These are phyloP conservation scores for Yponomeuta cagnagella DNA, from an alignment of 2,888 invertebrate genomes.

Conservation along the genomic window DNA sequence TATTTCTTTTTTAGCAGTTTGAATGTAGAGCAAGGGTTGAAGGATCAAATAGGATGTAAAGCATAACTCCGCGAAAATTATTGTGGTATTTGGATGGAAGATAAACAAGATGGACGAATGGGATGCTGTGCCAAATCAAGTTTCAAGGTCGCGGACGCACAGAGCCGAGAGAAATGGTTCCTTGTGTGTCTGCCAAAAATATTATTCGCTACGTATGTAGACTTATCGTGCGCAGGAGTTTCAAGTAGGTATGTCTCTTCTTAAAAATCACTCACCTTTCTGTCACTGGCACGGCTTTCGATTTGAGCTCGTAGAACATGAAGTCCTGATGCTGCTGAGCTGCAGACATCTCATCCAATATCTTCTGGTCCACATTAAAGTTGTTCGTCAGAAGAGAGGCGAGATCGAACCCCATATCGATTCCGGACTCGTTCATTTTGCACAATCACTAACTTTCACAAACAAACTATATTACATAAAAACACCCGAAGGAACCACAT, in stretches of 20 bases:
- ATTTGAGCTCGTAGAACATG: slow-evolving; percentile 79
- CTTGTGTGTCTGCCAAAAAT: slow-evolving; percentile 61
- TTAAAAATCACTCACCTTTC: slow-evolving; percentile 67
- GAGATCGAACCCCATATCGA: slow-evolving; percentile 79
- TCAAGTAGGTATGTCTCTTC: slow-evolving; percentile 23
- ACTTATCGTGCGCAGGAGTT: slow-evolving; percentile 31
- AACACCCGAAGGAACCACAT: slow-evolving; percentile 43
- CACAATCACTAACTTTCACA: slow-evolving; percentile 61
- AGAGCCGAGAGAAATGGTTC: slow-evolving; percentile 65
- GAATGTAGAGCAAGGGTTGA: too few relatives aligned
- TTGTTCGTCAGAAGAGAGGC: slow-evolving; percentile 74
- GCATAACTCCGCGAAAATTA: not conserved
- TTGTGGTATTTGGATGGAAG: slow-evolving; percentile 23
- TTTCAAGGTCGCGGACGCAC: slow-evolving; percentile 61
- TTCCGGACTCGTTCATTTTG: slow-evolving; percentile 79
- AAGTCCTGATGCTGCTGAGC: slow-evolving; percentile 75
- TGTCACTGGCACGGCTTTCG: slow-evolving; percentile 74
- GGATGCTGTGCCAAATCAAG: slow-evolving; percentile 67
- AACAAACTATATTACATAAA: slow-evolving; percentile 33
- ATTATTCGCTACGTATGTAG: slow-evolving; percentile 24
- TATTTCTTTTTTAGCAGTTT: too few relatives aligned
- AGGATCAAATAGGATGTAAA: not conserved
- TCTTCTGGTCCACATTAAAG: slow-evolving; percentile 68
- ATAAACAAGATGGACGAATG: slow-evolving; percentile 54
- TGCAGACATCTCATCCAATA: slow-evolving; percentile 73